Base-by-base conservation (phyloP, 2,888 invertebrate species). In the Cephus pygmeus region DNA sequence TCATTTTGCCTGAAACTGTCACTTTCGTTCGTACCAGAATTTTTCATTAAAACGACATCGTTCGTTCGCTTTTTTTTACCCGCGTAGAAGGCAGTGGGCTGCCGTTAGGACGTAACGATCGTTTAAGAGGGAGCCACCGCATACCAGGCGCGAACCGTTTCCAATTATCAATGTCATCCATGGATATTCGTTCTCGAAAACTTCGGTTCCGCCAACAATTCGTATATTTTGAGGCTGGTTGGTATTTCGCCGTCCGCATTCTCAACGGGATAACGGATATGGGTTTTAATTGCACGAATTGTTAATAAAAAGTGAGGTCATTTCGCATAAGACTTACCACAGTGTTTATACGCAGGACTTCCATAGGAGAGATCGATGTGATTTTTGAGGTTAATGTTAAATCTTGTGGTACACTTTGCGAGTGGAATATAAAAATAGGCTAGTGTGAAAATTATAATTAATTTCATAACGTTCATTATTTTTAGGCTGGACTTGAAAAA, bases 111-210 rank as follows among this genome's bases (percentile, higher is more conserved):
- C 88, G 80, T 90, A 90, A 79, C 86, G 84, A 77, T 89, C 87
- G 75, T 87, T 90, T 78, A 91, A 88, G 40, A 91, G 86, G 69
- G 89, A 86, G 9, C 89, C 91, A 11, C 90, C 91, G 81, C 91
- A 91, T 82, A 90, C 90, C 80, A 90, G 90, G 77, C 88, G 88
- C 0, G 75, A 75, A 68, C 88, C 88, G 75, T 88, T 85, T 83
- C 88, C 88, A 73, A 87, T 84, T 33, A 91, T 83, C 12, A 90
- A 88, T n/a, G 87, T 89, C 81, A 91, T 87, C 92, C 91, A 92
- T 6, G 91, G 90, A 80, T 89, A 91, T 75, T 90, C 89, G 83
- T 91, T 91, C 69, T 90, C 85, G 76, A 88, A 86, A 1, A 91
- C 88, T 34, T 87, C 84, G 76, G 82, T 81, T 9, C 92, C 91